A percentile compares a stretch with the other conserved stretches of the same genome.
Evolutionary conservation across 2,888 invertebrate genomes (phyloP).

Genomic region (Neoitamus cyanurus): DNA sequence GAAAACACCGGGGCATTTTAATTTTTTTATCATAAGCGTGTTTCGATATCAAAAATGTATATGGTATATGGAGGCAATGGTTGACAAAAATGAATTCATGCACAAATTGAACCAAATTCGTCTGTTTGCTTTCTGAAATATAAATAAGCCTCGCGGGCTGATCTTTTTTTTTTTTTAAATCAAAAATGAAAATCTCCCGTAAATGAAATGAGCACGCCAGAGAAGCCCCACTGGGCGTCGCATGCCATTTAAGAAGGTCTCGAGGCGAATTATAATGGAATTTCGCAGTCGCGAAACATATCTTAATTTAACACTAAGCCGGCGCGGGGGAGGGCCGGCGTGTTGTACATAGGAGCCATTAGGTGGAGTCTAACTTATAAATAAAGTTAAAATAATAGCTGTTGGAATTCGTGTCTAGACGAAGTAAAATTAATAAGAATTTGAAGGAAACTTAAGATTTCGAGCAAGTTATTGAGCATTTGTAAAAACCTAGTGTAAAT

Average conservation of each 20-base stretch:
- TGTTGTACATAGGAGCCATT: not conserved
- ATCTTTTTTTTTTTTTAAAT: not conserved
- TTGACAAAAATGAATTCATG: not conserved
- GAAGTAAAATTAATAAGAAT: conserved; percentile 20
- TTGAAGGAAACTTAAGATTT: not conserved
- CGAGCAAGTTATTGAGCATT: conserved; percentile 1
- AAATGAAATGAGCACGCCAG: not conserved
- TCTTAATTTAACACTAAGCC: conserved; percentile 15
- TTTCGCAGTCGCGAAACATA: conserved; percentile 37
- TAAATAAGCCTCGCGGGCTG: not conserved
- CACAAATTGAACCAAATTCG: not conserved
- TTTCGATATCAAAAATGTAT: not conserved
- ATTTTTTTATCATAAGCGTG: not conserved
- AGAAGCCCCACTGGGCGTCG: not conserved
- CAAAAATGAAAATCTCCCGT: not conserved
- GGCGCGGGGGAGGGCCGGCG: not conserved
- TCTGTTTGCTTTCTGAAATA: not conserved
- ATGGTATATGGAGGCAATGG: not conserved
- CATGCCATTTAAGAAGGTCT: not conserved
- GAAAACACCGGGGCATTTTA: not conserved
- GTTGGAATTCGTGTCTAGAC: conserved; percentile 22
- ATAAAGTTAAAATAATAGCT: not conserved
- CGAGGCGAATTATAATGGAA: conserved; percentile 6
- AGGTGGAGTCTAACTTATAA: not conserved
- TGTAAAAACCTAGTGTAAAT: conserved; percentile 4